These are phyloP conservation scores for Drosophila fungiperda DNA, from an alignment of 2,888 invertebrate genomes.

Conservation along the genomic window DNA sequence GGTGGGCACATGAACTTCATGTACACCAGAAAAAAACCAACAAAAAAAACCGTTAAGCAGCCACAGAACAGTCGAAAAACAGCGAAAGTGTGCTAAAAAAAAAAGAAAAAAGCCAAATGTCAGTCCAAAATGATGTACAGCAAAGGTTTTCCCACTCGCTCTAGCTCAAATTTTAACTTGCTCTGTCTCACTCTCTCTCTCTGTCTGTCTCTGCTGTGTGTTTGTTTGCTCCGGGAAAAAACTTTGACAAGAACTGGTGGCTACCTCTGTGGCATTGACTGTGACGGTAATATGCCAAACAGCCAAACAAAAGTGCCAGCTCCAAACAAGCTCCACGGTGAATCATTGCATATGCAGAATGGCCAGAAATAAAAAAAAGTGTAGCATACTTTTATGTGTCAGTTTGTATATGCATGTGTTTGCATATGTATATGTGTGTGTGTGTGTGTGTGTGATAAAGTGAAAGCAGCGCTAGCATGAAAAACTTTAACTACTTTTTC, in stretches of 20 bases:
- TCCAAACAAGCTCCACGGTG: constrained; percentile 36
- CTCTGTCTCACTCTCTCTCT: no score
- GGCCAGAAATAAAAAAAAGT: constrained; percentile 32
- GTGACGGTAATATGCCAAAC: constrained; percentile 62
- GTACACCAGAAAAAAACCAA: constrained; percentile 5
- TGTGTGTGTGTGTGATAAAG: constrained; percentile 61
- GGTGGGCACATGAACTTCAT: constrained; percentile 42
- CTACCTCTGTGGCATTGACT: constrained; percentile 38
- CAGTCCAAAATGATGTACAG: constrained; percentile 28
- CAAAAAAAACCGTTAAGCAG: constrained; percentile 40
- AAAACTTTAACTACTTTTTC: constrained; percentile 81
- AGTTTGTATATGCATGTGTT: neutral
- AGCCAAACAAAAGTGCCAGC: constrained; percentile 59
- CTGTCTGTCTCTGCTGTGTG: neutral
- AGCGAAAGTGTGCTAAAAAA: constrained; percentile 61
- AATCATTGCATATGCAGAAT: constrained; percentile 70
- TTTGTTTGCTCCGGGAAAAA: neutral
- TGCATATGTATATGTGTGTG: neutral
- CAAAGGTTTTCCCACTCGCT: neutral
- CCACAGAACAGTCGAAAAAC: constrained; percentile 33
- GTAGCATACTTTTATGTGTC: constrained; percentile 47
- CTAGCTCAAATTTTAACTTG: neutral
- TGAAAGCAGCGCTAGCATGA: constrained; percentile 65
- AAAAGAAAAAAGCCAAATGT: constrained; percentile 13
- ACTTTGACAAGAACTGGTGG: neutral